A percentile compares a stretch with the other conserved stretches of the same genome.
Evolutionary conservation across 2,888 invertebrate species (phyloP).

Genomic region (Agrilus biguttatus): DNA sequence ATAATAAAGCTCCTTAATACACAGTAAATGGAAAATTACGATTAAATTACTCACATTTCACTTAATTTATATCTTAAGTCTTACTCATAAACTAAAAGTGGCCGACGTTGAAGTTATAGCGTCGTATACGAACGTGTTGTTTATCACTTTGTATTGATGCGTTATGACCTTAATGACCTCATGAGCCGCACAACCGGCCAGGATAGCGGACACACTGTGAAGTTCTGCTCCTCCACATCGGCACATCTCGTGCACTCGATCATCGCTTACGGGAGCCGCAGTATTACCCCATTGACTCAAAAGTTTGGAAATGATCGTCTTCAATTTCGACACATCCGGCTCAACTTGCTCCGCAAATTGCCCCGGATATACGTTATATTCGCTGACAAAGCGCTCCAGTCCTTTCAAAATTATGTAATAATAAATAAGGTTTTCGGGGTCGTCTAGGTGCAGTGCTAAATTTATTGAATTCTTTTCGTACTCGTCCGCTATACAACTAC

Average conservation of each 20-base stretch:
- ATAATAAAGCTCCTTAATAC: too few relatives aligned
- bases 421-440: conserved; percentile 74
- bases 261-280: conserved; percentile 62
- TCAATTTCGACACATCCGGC: conserved; percentile 77
- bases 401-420: conserved; percentile 83
- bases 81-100: conserved; percentile 37
- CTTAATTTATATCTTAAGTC: too few relatives aligned
- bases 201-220: conserved; percentile 79
- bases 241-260: conserved; percentile 88
- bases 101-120: conserved; percentile 77
- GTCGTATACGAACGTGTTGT: conserved; percentile 93
- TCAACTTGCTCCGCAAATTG: conserved; percentile 74
- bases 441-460: conserved; percentile 40
- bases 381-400: conserved; percentile 77
- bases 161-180: conserved; percentile 93
- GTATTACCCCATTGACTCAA: conserved; percentile 73
- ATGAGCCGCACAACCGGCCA: conserved; percentile 85
- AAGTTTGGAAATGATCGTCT: conserved; percentile 52
- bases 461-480: conserved; percentile 41
- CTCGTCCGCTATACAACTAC: conserved; percentile 68
- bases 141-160: conserved; percentile 88
- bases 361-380: conserved; percentile 83
- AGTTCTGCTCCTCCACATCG: conserved; percentile 90
- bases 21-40: too few relatives aligned
- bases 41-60: too few relatives aligned